These are phyloP conservation scores for Acanthacorydalis orientalis DNA, from an alignment of 2,888 invertebrate species.

Conservation along the genomic window DNA sequence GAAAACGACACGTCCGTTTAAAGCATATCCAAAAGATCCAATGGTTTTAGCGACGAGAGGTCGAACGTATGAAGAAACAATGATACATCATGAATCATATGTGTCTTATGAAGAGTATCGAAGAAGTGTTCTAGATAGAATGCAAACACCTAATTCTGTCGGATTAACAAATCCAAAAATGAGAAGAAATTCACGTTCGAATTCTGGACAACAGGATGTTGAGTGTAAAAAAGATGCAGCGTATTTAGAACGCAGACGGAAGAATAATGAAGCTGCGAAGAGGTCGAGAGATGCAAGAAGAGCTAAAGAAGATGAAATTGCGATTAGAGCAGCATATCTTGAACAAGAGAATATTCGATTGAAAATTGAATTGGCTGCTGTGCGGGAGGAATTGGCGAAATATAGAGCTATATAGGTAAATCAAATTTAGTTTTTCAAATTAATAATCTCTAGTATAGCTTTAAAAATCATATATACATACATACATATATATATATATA, in stretches of 20 bases:
- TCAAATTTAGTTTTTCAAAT: too few species aligned
- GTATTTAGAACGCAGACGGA: constrained; percentile 74
- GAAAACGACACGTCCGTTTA: constrained; percentile 35
- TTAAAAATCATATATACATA: too few species aligned
- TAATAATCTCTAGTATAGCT: too few species aligned
- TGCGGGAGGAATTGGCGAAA: constrained; percentile 44
- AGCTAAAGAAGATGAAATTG: constrained; percentile 82
- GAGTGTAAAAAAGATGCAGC: constrained; percentile 47
- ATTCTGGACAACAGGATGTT: constrained; percentile 5
- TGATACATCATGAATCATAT: constrained; percentile 37
- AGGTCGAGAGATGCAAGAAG: constrained; percentile 79
- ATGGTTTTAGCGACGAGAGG: constrained; percentile 20
- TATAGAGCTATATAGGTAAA: constrained; percentile 18
- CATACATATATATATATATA: too few species aligned
- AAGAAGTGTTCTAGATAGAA: constrained; percentile 45
- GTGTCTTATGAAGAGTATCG: constrained; percentile 58
- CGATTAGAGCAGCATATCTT: constrained; percentile 70
- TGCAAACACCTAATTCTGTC: constrained; percentile 37
- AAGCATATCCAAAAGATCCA: constrained; percentile 56
- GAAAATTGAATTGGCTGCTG: constrained; percentile 46
- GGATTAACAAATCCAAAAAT: constrained; percentile 50
- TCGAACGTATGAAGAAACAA: constrained; percentile 24
- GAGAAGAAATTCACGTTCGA: constrained; percentile 31
- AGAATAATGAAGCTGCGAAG: constrained; percentile 92
- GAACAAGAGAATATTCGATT: constrained; percentile 77